These are phyloP conservation scores for Sipha flava DNA, from an alignment of 1,140 invertebrate species.

Conservation along the genomic window DNA sequence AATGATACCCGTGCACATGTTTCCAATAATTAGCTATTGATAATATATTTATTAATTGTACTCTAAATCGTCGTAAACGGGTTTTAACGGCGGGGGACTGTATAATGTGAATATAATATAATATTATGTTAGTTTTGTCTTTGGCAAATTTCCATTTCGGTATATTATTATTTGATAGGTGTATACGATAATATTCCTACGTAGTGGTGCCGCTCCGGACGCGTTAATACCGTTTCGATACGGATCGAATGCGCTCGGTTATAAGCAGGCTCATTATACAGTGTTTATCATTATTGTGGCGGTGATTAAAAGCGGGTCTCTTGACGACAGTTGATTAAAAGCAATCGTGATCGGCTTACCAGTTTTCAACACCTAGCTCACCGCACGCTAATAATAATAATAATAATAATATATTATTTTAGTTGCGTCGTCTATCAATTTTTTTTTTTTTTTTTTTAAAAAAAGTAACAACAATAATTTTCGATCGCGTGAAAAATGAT, in stretches of 20 bases:
- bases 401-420: neutral
- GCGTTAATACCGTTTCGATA: neutral
- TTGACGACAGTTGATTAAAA: neutral
- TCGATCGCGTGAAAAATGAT: neutral
- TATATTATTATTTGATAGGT: neutral
- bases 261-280: neutral
- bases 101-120: too few relatives aligned
- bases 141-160: slow-evolving; percentile 11
- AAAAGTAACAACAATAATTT: neutral
- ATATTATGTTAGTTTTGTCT: neutral
- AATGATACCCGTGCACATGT: too few relatives aligned
- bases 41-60: slow-evolving; percentile 1
- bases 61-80: neutral
- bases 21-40: neutral
- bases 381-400: too few relatives aligned
- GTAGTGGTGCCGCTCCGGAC: neutral
- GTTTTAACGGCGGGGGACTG: neutral
- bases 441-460: too few relatives aligned
- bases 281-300: neutral
- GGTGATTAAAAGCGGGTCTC: neutral
- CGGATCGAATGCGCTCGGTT: neutral
- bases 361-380: neutral
- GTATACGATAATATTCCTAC: neutral
- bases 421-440: neutral
- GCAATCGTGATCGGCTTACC: neutral